Conservation (phyloP, 1,140 invertebrate species). For the Zaprionus davidi region DNA sequence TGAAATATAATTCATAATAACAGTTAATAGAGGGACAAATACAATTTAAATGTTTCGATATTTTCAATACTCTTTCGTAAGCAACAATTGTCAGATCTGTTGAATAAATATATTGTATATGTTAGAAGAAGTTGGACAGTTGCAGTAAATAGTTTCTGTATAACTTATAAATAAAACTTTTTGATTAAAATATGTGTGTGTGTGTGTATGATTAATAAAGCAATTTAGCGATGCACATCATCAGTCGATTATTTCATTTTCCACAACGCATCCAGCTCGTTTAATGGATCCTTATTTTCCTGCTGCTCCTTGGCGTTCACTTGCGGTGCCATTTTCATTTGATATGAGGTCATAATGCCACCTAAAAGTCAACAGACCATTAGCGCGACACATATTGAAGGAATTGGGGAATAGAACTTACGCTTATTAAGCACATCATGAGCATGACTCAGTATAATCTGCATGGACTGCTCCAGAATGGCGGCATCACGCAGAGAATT, state of each 20-base stretch:
- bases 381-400: background rate
- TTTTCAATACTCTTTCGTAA: slow-evolving; percentile 60
- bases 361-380: slow-evolving; percentile 35
- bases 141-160: slow-evolving; percentile 36
- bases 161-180: slow-evolving; percentile 38
- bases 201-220: slow-evolving; percentile 19
- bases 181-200: slow-evolving; percentile 38
- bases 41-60: slow-evolving; percentile 44
- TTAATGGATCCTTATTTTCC: slow-evolving; percentile 82
- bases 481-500: slow-evolving; percentile 70
- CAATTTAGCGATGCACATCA: slow-evolving; percentile 36
- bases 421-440: slow-evolving; percentile 83
- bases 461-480: slow-evolving; percentile 80
- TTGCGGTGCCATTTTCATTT: slow-evolving; percentile 83
- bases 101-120: slow-evolving; percentile 28
- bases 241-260: slow-evolving; percentile 79
- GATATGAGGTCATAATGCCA: slow-evolving; percentile 84
- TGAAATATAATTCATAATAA: slow-evolving; percentile 55
- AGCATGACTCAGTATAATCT: slow-evolving; percentile 78
- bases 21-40: slow-evolving; percentile 52
- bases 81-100: slow-evolving; percentile 54
- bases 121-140: slow-evolving; percentile 34
- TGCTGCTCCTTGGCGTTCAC: slow-evolving; percentile 79
- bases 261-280: slow-evolving; percentile 83
- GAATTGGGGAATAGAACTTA: slow-evolving; percentile 24